Evolutionary conservation across 2,797 vertebrate species (phyloP).

Genomic region (Picus viridis): DNA sequence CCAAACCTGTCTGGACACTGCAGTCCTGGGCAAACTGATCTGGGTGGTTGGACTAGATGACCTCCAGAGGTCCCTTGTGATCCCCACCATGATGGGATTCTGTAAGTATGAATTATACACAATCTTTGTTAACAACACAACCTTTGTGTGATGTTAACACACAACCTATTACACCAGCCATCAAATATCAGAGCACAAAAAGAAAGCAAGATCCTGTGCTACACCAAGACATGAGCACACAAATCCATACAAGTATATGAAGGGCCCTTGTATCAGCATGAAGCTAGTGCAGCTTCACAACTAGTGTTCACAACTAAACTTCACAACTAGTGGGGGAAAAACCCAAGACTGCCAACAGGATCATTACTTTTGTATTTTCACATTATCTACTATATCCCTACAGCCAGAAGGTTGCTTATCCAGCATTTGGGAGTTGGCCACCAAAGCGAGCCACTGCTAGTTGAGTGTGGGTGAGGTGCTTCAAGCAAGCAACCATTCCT

Average conservation of each 20-base stretch:
- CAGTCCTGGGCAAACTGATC: no score
- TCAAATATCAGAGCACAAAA: neutral
- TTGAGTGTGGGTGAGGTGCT: constrained; percentile 27
- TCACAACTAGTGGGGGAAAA: neutral
- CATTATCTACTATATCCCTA: neutral
- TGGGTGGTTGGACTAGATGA: no score
- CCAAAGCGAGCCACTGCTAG: constrained; percentile 44
- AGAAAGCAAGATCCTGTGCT: neutral
- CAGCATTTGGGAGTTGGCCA: constrained; percentile 10
- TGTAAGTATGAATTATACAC: neutral
- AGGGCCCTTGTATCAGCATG: neutral
- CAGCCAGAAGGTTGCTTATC: neutral
- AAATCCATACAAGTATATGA: neutral
- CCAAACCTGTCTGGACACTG: no score
- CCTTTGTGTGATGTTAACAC: neutral
- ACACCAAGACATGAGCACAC: neutral
- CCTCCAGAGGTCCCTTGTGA: no score
- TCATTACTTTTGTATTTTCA: neutral
- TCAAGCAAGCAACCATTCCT: constrained; percentile 43
- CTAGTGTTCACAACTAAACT: neutral
- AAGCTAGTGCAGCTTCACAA: neutral
- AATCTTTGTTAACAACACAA: neutral
- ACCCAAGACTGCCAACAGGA: fast-evolving
- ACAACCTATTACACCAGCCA: neutral
- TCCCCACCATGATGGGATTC: no score